phyloP scores from a whole-genome alignment of 1,140 invertebrate species.

The Elysia chlorotica region DNA sequence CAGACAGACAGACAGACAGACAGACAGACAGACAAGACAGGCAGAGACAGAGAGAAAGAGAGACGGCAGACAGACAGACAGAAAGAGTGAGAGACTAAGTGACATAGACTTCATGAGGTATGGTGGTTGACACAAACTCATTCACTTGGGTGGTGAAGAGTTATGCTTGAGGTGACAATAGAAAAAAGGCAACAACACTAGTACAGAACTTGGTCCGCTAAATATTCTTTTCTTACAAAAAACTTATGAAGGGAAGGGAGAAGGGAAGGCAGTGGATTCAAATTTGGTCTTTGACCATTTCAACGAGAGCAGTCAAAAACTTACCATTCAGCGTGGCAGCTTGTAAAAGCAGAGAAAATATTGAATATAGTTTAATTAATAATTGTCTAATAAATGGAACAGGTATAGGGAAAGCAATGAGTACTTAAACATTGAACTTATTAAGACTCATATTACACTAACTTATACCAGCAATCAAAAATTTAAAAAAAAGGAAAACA shows the following conservation, averaged over 20 bases:
- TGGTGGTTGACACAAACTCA: background rate
- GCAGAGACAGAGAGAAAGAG: background rate
- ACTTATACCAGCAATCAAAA: background rate
- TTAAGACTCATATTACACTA: background rate
- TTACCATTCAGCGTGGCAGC: conserved; percentile 24
- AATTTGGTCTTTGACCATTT: too few relatives aligned
- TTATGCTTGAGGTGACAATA: too few relatives aligned
- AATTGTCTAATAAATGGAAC: background rate
- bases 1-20: background rate
- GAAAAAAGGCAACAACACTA: too few relatives aligned
- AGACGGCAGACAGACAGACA: background rate
- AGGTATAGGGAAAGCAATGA: background rate
- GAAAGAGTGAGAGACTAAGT: too few relatives aligned
- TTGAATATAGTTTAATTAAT: background rate
- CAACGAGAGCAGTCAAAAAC: too few relatives aligned
- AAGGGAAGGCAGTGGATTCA: background rate
- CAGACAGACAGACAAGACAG: background rate
- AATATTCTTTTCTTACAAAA: background rate
- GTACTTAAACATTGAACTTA: background rate
- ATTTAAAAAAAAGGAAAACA: background rate
- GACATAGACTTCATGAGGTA: background rate
- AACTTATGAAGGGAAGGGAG: background rate
- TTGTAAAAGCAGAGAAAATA: conserved; percentile 9
- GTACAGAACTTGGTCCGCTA: background rate
- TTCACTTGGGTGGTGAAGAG: too few relatives aligned